A percentile compares a stretch with the other conserved stretches of the same genome.
These are phyloP conservation scores for Glaucopsyche alexis DNA, from an alignment of 2,888 invertebrate genomes.

Conservation along the genomic window DNA sequence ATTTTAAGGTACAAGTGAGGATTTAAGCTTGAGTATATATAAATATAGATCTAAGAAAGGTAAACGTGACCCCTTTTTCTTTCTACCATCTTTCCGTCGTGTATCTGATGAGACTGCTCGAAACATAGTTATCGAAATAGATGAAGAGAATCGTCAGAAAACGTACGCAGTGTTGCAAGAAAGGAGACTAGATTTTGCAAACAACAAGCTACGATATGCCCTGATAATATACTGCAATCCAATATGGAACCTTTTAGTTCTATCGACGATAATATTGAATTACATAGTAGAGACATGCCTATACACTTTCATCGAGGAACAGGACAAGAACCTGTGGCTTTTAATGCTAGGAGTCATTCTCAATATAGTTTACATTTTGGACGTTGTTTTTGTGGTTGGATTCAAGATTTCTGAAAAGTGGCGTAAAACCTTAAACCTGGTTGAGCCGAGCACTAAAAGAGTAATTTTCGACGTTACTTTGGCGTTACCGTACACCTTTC, in stretches of 20 bases:
- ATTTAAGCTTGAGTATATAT: conserved; percentile 53
- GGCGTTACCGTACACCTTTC: conserved; percentile 62
- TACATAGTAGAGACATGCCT: conserved; percentile 64
- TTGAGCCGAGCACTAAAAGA: conserved; percentile 61
- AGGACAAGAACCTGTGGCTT: conserved; percentile 53
- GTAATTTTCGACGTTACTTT: conserved; percentile 60
- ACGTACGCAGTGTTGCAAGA: conserved; percentile 70
- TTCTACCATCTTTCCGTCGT: conserved; percentile 38
- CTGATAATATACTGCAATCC: conserved; percentile 63
- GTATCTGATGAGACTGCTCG: conserved; percentile 39
- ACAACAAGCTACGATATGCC: conserved; percentile 58
- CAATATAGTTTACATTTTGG: conserved; percentile 60
- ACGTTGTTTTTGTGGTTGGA: conserved; percentile 61
- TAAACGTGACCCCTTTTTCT: conserved; percentile 47
- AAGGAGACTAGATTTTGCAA: conserved; percentile 58
- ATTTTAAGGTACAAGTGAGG: conserved; percentile 42
- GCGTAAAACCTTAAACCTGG: conserved; percentile 69
- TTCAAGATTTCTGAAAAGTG: conserved; percentile 67
- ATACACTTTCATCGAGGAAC: conserved; percentile 57
- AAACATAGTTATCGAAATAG: conserved; percentile 48
- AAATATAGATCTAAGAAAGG: conserved; percentile 54
- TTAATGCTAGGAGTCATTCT: conserved; percentile 56
- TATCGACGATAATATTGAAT: conserved; percentile 57
- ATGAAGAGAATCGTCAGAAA: conserved; percentile 52
- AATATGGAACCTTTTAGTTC: conserved; percentile 62